Evolutionary conservation across 2,113 vertebrate genomes (phyloP).

Genomic region (Plecotus auritus): DNA sequence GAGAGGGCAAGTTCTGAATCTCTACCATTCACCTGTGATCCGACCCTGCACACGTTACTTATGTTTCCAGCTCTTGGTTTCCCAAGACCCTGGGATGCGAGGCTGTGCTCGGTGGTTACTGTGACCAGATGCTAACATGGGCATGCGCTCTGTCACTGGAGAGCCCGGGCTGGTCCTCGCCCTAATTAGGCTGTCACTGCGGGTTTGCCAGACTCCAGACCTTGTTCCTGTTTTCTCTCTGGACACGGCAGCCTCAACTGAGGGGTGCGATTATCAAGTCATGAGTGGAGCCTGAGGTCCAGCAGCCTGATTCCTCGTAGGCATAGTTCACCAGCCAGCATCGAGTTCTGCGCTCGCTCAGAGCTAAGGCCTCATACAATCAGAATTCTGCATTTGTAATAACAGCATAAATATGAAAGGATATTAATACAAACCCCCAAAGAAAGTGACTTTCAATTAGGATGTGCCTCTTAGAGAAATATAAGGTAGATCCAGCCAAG

Average conservation of each 20-base stretch:
- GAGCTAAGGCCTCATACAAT: background rate
- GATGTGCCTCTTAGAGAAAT: conserved; percentile 62
- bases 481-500: background rate
- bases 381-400: conserved; percentile 25
- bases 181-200: background rate
- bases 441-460: conserved; percentile 72
- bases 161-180: background rate
- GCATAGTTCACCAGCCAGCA: background rate
- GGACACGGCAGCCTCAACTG: background rate
- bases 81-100: background rate
- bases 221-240: background rate
- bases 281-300: background rate
- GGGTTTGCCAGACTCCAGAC: background rate
- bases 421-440: conserved; percentile 37
- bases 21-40: background rate
- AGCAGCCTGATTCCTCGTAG: background rate
- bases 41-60: background rate
- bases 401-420: conserved; percentile 39
- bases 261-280: background rate
- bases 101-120: background rate
- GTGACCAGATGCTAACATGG: background rate
- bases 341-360: background rate
- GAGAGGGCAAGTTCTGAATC: background rate
- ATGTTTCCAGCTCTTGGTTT: background rate
- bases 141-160: accelerated